Evolutionary conservation across 1,140 invertebrate species (phyloP), one percentile per base, ranked within the genome.

Genomic region (Hycleus cichorii): DNA sequence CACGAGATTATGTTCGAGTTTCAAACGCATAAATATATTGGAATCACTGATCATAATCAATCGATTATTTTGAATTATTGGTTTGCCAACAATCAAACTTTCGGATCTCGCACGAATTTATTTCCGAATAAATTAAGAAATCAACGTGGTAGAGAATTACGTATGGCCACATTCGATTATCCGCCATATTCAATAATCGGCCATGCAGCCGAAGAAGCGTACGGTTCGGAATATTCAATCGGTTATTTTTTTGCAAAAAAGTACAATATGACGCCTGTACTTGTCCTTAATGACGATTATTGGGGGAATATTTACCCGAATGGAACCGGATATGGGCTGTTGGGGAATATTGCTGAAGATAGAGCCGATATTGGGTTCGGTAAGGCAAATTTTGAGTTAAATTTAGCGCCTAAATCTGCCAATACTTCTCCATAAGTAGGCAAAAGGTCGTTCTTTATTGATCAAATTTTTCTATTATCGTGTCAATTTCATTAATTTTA

Each of bases 301-400:
- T 83, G 81, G 81, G 81, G 81, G 4, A 76, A 80, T 59, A 77
- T 82, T 50, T 81, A 75, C 61, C 75, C 79, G 11, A 83, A 83
- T 62, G 69, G 75, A 52, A 80, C 79, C 6, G 81, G 80, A 39
- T 75, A 78, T 52, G 81, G 81, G 3, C 70, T 82, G 27, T 59
- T 82, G 27, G 81, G 81, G n/a, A 78, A 77, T 63, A 70, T 83
- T 2, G 73, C 76, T 10, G 72, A 75, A 63, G 80, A 81, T 61
- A 70, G 71, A n/a, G 80, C 79, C 12, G 81, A 83, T 69, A 59
- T 83, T 45, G 82, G 80, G 39, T 67, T 67, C 57, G 75, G 79
- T 80, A 61, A 49, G 43, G 12, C 32, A 24, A 25, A 12, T 39
- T 12, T 18, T 18, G 18, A 18, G 18, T 18, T 18, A 18, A 18